These are phyloP conservation scores for Labeo calbasu DNA, from an alignment of 2,797 vertebrate species.

Conservation along the genomic window DNA sequence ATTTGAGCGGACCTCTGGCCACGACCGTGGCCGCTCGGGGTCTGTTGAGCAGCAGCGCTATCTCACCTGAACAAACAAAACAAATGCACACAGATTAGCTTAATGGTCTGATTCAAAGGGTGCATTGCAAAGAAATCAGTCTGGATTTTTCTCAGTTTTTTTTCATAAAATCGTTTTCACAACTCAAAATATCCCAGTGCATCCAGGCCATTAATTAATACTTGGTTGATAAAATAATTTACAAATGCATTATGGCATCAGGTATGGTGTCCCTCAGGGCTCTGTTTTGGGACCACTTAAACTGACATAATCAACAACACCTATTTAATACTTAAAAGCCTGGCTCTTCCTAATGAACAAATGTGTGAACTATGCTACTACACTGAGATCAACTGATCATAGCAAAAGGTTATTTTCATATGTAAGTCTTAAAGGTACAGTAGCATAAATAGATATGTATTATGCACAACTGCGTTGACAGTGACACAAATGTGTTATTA, in stretches of 20 bases:
- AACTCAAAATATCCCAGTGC: background rate
- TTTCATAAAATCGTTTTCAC: background rate
- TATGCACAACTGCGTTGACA: background rate
- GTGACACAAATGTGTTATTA: background rate
- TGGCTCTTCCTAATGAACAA: background rate
- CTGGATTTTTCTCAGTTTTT: background rate
- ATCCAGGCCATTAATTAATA: background rate
- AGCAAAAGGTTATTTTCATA: background rate
- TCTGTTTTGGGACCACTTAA: background rate
- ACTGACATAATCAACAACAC: background rate
- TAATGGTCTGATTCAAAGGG: background rate
- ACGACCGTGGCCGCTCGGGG: slow-evolving; percentile 93
- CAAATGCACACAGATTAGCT: background rate
- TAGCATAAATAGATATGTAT: background rate
- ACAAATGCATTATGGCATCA: background rate
- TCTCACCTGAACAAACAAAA: slow-evolving; percentile 81
- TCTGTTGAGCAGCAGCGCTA: slow-evolving; percentile 90
- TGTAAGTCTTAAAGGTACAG: background rate
- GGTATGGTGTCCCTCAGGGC: background rate
- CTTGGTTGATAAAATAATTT: background rate
- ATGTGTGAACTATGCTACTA: background rate
- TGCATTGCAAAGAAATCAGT: background rate
- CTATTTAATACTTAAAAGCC: background rate
- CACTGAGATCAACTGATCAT: background rate
- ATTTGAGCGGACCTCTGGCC: slow-evolving; percentile 92